Base-by-base conservation (phyloP, 2,113 vertebrate genomes). In the Platysternon megacephalum region DNA sequence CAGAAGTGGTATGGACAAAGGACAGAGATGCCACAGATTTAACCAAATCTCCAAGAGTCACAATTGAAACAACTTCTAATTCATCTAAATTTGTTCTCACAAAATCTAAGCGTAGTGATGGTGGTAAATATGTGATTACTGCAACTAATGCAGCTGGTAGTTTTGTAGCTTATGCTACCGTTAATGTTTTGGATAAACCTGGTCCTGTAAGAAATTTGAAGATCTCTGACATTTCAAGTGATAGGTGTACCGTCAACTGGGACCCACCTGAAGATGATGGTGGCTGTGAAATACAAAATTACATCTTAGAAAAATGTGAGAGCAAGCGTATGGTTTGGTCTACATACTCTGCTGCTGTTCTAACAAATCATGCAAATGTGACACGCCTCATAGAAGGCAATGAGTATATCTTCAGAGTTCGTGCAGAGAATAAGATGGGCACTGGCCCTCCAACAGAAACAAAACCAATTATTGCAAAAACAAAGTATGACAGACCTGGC, bases 361-460 rank as follows among this genome's bases (percentile, higher is more conserved):
- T 99, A 94, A 99, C 98, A 53, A 99, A 98, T 39, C 98, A 97
- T 94, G 98, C 99, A 68, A 99, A 98, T 61, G 99, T 99, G 88
- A 99, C 99, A 84, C 99, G 99, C 61, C 99, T 99, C 32, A 99
- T 99, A 91, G 99, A 99, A 98, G 99, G 99, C 88, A 99, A 99
- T 95, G 99, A 99, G 97, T 99, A 99, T 90, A 99, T 99, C 94
- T 99, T 99, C 96, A 99, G 99, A 97, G 98, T 99, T 74, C 99
- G 99, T 96, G 99, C 99, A 94, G 99, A 99, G 95, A 99, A 99
- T 94, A 99, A 99, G 97, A 99, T 99, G 99, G 99, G 99, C 53
- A 99, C 99, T 87, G 99, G 99, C 42, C 99, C 99, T 95, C 99
- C 99, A 74, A 99, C 99, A 90, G 98, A 99, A 98, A 99, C 98